A percentile compares a stretch with the other conserved stretches of the same genome.
Conservation (phyloP, 2,113 vertebrate species). For the Pandion haliaetus region DNA sequence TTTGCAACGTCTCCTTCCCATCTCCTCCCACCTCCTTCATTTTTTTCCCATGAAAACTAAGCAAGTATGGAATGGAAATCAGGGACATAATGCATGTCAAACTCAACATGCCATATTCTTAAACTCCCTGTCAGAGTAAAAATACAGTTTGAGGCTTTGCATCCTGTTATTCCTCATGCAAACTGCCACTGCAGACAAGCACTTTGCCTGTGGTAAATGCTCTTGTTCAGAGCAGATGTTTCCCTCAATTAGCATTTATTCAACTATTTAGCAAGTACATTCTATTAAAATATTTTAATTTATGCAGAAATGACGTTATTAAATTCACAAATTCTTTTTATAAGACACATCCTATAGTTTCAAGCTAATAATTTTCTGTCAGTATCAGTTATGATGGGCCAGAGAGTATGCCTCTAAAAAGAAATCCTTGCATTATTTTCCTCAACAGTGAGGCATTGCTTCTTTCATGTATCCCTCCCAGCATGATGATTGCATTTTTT, state of each 20-base stretch:
- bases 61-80: constrained; percentile 49
- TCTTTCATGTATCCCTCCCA: constrained; percentile 3
- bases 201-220: constrained; percentile 67
- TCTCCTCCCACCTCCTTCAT: constrained; percentile 32
- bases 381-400: constrained; percentile 19
- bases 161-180: constrained; percentile 41
- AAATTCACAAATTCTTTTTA: constrained; percentile 62
- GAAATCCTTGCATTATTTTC: constrained; percentile 26
- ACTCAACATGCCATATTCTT: neutral
- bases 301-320: constrained; percentile 69
- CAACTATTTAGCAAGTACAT: constrained; percentile 55
- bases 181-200: constrained; percentile 56
- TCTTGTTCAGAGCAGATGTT: constrained; percentile 68
- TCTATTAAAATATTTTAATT: constrained; percentile 74
- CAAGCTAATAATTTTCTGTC: constrained; percentile 63
- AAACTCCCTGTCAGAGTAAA: constrained; percentile 39
- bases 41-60: constrained; percentile 36
- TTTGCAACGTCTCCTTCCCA: neutral
- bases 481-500: constrained; percentile 2
- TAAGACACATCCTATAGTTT: constrained; percentile 61
- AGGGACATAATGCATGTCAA: constrained; percentile 25
- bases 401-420: constrained; percentile 22
- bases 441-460: neutral
- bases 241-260: constrained; percentile 67
- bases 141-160: constrained; percentile 18